A percentile compares a stretch with the other conserved stretches of the same genome.
Conservation (phyloP, 2,113 vertebrate species). For the Hippocampus zosterae region DNA sequence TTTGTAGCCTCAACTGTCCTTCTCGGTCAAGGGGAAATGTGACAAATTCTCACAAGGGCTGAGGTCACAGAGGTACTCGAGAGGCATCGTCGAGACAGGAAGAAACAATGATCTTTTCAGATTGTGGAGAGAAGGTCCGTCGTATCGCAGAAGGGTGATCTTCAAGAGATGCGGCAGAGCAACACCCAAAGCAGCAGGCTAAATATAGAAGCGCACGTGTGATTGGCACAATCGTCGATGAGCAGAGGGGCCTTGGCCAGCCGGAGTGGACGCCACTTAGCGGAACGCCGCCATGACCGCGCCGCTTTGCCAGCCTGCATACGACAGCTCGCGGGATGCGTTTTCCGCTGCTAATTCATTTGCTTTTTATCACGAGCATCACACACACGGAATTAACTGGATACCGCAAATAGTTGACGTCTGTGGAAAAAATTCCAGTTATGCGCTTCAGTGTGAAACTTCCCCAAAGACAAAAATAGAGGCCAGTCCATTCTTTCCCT, state of each 20-base stretch:
- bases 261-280: slow-evolving; percentile 29
- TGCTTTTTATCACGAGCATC: background rate
- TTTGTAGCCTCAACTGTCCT: background rate
- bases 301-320: slow-evolving; percentile 9
- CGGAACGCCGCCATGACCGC: slow-evolving; percentile 37
- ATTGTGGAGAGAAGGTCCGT: slow-evolving; percentile 26
- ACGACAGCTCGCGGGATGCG: slow-evolving; percentile 6
- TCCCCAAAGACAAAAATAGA: slow-evolving; percentile 56
- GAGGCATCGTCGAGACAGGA: background rate
- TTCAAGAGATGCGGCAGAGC: slow-evolving; percentile 52
- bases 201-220: slow-evolving; percentile 60
- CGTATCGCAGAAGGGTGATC: slow-evolving; percentile 40
- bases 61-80: background rate
- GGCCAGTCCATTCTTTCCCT: slow-evolving; percentile 26
- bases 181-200: slow-evolving; percentile 54
- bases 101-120: background rate
- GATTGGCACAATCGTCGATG: slow-evolving; percentile 62
- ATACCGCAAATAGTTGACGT: slow-evolving; percentile 5
- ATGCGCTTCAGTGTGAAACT: slow-evolving; percentile 43
- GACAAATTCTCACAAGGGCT: slow-evolving; percentile 24
- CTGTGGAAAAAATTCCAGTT: slow-evolving; percentile 55
- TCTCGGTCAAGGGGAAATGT: slow-evolving; percentile 20
- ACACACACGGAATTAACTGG: background rate
- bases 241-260: slow-evolving; percentile 31
- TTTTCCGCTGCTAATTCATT: slow-evolving; percentile 28